Conservation (phyloP, 2,797 vertebrate genomes). For the Mareca strepera region DNA sequence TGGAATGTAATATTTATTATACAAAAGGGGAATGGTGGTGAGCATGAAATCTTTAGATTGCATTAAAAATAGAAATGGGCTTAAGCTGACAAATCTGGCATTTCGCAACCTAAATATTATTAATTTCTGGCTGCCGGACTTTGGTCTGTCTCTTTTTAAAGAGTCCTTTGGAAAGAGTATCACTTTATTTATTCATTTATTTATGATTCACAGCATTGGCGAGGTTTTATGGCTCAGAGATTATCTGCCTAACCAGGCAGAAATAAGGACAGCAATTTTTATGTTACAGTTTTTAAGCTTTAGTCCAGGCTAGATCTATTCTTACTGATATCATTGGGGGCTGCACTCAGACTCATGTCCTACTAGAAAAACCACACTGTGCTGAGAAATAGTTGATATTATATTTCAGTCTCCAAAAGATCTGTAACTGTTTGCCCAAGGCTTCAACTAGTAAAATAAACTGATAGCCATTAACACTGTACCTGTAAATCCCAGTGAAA, state of each 20-base stretch:
- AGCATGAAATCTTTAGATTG: neutral
- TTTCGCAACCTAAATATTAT: neutral
- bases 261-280: neutral
- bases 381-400: neutral
- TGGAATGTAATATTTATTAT: slow-evolving; percentile 11
- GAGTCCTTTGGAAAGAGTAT: neutral
- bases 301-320: neutral
- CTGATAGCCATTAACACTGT: neutral
- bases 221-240: neutral
- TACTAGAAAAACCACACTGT: neutral
- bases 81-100: neutral
- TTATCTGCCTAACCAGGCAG: neutral
- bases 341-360: neutral
- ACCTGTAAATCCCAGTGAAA: neutral
- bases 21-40: neutral
- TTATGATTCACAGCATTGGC: neutral
- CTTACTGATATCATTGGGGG: neutral
- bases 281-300: neutral
- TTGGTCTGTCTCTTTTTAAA: neutral
- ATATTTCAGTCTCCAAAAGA: neutral
- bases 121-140: neutral
- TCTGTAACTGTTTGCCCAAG: neutral
- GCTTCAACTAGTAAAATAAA: neutral
- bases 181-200: neutral
- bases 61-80: neutral